Evolutionary conservation across 1,140 invertebrate genomes (phyloP), one percentile per base, ranked within the genome.

Genomic region (Dufourea novaeangliae): DNA sequence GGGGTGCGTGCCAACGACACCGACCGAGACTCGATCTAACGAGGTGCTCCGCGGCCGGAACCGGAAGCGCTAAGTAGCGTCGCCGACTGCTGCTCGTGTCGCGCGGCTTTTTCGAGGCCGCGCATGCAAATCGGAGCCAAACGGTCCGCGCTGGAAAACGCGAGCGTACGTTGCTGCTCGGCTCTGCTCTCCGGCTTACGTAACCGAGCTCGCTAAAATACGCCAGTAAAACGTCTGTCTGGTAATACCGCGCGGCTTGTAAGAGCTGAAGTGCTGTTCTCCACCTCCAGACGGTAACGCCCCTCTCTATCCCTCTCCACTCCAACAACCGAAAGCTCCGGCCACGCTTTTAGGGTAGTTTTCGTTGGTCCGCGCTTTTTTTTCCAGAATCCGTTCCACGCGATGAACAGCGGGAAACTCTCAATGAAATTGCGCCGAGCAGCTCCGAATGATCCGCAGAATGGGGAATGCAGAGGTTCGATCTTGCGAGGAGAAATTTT

Each of bases 31-130:
- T 78, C 79, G 84, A 70, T 80, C 83, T 87, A 90, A 90, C 83
- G 86, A 88, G 84, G 67, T 86, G 79, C 82, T 86, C 79, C 66
- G 79, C 68, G 71, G 74, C 68, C 84, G 87, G 88, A 87, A 89
- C 46, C 82, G 82, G 79, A 86, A 83, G 39, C 68, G 73, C 67
- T 84, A 85, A 84, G 79, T 84, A 84, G 39, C 22, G 41, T 50
- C 39, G 63, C 52, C 54, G 50, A 64, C 22, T 50, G 73, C 3
- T 44, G 56, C 71, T 39, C 52, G 79, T 61, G 76, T 73, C 76
- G 74, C n/a, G 74, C 68, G 52, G 41, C 22, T 75, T 75, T 68
- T 54, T 32, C 71, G 70, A 80, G 69, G 22, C 54, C 32, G 44
- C 29, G 74, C 67, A 71, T 61, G 66, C 67, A 70, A 54, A 69